These are phyloP conservation scores for Eristalis arbustorum DNA, from an alignment of 2,888 invertebrate genomes.

Conservation along the genomic window DNA sequence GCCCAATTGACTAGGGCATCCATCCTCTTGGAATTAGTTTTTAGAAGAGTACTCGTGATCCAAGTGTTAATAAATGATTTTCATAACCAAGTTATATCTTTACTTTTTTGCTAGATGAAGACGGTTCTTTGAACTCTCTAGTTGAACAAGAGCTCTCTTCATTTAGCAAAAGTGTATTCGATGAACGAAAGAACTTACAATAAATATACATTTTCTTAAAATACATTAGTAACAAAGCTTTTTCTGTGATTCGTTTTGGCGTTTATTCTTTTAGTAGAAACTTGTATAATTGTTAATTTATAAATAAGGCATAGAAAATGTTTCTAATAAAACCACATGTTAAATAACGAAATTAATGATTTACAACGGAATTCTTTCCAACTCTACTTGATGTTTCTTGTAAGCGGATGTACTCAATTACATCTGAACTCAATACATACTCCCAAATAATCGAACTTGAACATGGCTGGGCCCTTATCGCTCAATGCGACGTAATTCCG, in stretches of 20 bases:
- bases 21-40: not conserved
- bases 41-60: not conserved
- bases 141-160: slow-evolving; percentile 5
- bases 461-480: no score
- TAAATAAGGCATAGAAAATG: not conserved
- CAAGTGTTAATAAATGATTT: not conserved
- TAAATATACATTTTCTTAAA: not conserved
- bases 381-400: no score
- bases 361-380: no score
- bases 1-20: not conserved
- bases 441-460: no score
- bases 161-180: slow-evolving; percentile 30
- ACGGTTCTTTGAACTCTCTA: not conserved
- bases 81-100: not conserved
- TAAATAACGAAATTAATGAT: not conserved
- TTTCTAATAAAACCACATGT: not conserved
- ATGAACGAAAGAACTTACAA: not conserved
- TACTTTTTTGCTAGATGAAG: slow-evolving; percentile 37
- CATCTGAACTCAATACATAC: no score
- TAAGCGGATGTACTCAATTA: no score
- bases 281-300: slow-evolving; percentile 6
- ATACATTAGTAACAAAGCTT: not conserved
- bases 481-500: no score
- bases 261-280: not conserved
- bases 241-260: slow-evolving; percentile 20